Conservation (phyloP, 1,140 invertebrate species). For the Protaetia brevitarsis region DNA sequence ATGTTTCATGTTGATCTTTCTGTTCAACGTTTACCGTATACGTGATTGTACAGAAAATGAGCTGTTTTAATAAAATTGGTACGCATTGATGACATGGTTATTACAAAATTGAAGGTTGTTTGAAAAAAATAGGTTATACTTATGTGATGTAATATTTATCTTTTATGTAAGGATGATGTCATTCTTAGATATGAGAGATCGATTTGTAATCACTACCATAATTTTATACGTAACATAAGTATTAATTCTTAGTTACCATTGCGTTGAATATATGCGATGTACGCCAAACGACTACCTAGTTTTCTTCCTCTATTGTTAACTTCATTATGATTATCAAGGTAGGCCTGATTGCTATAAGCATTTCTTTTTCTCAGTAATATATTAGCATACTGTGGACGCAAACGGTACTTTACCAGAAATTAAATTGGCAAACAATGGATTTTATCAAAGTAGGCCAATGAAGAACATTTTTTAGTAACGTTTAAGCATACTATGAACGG, state of each 20-base stretch:
- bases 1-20: neutral
- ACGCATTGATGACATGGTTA: constrained; percentile 1
- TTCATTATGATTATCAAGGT: too few relatives aligned
- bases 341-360: too few relatives aligned
- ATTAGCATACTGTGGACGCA: too few relatives aligned
- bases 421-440: too few relatives aligned
- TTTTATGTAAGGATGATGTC: constrained; percentile 11
- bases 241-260: neutral
- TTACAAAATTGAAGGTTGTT: neutral
- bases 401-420: too few relatives aligned
- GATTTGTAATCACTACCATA: neutral
- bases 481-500: too few relatives aligned
- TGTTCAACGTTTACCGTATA: neutral
- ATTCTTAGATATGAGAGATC: neutral
- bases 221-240: neutral
- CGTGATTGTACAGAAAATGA: neutral
- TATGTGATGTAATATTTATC: constrained; percentile 16
- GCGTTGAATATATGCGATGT: too few relatives aligned
- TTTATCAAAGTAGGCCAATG: too few relatives aligned
- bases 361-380: too few relatives aligned
- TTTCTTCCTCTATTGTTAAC: too few relatives aligned
- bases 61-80: neutral
- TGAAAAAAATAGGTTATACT: constrained; percentile 16
- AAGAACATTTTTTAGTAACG: too few relatives aligned
- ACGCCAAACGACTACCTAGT: too few relatives aligned